These are phyloP conservation scores for Campylomormyrus numenius DNA, from an alignment of 2,113 vertebrate species.

Conservation along the genomic window DNA sequence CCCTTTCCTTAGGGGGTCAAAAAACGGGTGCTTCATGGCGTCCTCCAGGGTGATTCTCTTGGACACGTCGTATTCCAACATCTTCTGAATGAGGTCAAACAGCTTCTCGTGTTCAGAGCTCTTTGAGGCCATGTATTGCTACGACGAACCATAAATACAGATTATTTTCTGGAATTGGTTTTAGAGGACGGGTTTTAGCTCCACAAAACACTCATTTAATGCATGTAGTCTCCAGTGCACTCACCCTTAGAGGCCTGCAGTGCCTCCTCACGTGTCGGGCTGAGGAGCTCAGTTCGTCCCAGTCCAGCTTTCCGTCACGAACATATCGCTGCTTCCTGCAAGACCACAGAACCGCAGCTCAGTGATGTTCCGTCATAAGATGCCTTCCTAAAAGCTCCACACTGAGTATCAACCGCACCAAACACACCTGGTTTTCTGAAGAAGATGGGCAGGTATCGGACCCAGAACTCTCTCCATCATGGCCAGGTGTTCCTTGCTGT, in stretches of 20 bases:
- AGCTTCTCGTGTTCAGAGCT: slow-evolving; percentile 75
- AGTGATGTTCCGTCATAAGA: background rate
- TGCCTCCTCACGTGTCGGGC: slow-evolving; percentile 83
- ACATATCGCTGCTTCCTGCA: slow-evolving; percentile 78
- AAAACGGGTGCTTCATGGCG: slow-evolving; percentile 81
- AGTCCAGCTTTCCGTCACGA: slow-evolving; percentile 77
- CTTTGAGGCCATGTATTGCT: slow-evolving; percentile 86
- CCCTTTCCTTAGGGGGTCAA: slow-evolving; percentile 64
- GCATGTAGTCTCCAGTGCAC: background rate
- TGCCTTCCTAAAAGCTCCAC: background rate
- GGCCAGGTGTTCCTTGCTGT: slow-evolving; percentile 93
- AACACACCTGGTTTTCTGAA: slow-evolving; percentile 82
- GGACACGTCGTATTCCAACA: slow-evolving; percentile 84
- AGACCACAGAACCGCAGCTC: background rate
- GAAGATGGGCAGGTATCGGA: slow-evolving; percentile 79
- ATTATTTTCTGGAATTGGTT: background rate
- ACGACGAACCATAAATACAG: background rate
- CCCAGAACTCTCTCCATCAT: slow-evolving; percentile 96
- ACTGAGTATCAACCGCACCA: background rate
- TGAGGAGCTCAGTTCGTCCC: slow-evolving; percentile 80
- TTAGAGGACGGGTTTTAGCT: background rate
- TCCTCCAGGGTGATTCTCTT: slow-evolving; percentile 85
- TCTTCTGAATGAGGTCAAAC: slow-evolving; percentile 85
- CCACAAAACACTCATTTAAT: background rate
- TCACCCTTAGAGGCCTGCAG: slow-evolving; percentile 87